These are phyloP conservation scores for Microcebus tavaratra DNA, from an alignment of 2,113 vertebrate species.

Conservation along the genomic window DNA sequence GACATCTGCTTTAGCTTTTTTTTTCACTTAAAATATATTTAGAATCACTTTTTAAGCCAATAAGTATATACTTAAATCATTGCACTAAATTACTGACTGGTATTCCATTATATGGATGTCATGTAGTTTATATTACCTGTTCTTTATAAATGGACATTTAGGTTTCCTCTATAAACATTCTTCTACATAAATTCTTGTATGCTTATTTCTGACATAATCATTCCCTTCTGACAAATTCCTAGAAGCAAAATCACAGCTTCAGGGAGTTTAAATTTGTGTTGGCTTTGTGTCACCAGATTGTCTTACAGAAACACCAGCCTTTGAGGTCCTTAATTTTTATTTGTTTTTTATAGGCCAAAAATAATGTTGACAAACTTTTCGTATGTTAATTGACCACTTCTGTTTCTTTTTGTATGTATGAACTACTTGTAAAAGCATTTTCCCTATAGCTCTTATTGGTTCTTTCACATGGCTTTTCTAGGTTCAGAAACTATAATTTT, in stretches of 20 bases:
- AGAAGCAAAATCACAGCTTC: neutral
- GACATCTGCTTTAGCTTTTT: neutral
- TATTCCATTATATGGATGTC: neutral
- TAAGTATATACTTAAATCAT: neutral
- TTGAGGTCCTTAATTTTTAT: neutral
- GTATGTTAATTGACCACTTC: neutral
- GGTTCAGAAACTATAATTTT: neutral
- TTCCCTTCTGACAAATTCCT: neutral
- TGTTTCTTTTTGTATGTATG: neutral
- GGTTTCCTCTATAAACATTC: neutral
- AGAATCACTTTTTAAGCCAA: neutral
- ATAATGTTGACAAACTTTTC: neutral
- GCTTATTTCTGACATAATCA: neutral
- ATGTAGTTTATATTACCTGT: neutral
- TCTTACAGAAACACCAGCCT: neutral
- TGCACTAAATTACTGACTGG: neutral
- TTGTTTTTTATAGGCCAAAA: constrained; percentile 2
- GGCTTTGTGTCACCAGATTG: neutral
- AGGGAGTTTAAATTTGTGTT: neutral
- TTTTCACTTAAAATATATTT: neutral
- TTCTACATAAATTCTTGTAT: neutral
- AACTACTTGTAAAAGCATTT: neutral
- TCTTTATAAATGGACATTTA: neutral
- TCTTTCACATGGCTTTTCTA: neutral
- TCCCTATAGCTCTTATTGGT: neutral